These are phyloP conservation scores for Dolichopus griseipennis DNA, from an alignment of 2,888 invertebrate species.

Conservation along the genomic window DNA sequence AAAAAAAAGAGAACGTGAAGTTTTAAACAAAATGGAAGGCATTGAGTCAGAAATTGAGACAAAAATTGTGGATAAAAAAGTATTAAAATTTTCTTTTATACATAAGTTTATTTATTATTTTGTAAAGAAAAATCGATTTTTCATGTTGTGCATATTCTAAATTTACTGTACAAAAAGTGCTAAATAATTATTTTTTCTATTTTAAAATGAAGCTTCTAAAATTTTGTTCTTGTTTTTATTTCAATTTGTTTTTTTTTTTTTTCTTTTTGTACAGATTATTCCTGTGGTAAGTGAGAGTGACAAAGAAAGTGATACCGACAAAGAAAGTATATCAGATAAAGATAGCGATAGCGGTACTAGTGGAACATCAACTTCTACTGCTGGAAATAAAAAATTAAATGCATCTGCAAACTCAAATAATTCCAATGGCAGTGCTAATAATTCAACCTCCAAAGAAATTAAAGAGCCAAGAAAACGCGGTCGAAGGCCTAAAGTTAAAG, in stretches of 20 bases:
- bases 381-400: constrained; percentile 27
- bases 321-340: constrained; percentile 55
- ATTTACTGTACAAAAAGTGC: not conserved
- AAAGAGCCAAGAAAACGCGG: constrained; percentile 56
- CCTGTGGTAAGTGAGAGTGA: constrained; percentile 52
- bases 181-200: not conserved
- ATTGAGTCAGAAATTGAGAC: not conserved
- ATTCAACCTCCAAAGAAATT: constrained; percentile 10
- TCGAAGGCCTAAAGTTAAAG: constrained; percentile 54
- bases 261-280: not conserved
- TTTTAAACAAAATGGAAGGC: constrained; percentile 5
- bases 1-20: not conserved
- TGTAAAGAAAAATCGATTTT: not conserved
- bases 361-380: constrained; percentile 30
- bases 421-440: constrained; percentile 35
- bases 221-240: constrained; percentile 15
- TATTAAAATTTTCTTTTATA: not conserved
- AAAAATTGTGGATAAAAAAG: constrained; percentile 11
- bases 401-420: constrained; percentile 14
- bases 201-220: constrained; percentile 8
- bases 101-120: too few species aligned
- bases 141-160: too few species aligned
- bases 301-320: constrained; percentile 62
- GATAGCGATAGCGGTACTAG: constrained; percentile 58
- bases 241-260: constrained; percentile 8